Evolutionary conservation across 37 sponge, comb jelly and placozoan genomes (phyloP), one percentile per base, ranked within the genome.

Genomic region (Diacarnus erythraeanus): DNA sequence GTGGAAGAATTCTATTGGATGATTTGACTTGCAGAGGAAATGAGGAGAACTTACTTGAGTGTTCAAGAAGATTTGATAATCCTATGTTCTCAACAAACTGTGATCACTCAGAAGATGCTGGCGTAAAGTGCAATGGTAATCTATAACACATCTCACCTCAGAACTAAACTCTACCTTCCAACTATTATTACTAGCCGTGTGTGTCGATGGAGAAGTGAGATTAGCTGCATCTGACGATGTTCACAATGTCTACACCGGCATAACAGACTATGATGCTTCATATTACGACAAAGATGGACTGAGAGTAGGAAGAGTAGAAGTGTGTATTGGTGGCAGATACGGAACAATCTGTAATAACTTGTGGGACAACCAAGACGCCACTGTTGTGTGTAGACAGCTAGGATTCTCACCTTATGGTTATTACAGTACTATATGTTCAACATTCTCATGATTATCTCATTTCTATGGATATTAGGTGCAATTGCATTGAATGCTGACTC

Each of bases 401-500:
- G 70, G 77, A 33, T 83, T 83, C 42, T 83, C 84, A 36, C 60
- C 77, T 37, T 76, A 83, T 57, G 84, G 84, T 83, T 54, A 20
- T 54, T 54, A 17, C 17, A 54, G 56, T 17, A 20, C 60, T 27
- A 17, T 4, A n/a, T n/a, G n/a, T n/a, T n/a, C n/a, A n/a, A n/a
- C n/a, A n/a, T n/a, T n/a, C n/a, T n/a, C n/a, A n/a, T n/a, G n/a
- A n/a, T n/a, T n/a, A n/a, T n/a, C n/a, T n/a, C n/a, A n/a, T n/a
- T n/a, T n/a, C n/a, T n/a, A n/a, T n/a, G n/a, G n/a, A 35, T 25
- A 12, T 1, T 68, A 78, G 78, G 78, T 40, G 78, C 78, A 23
- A 78, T 78, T 66, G 18, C 1, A 66, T 47, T 78, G n/a, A 66
- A 9, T 66, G 78, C 67, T 38, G 78, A 66, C 42, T 29, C 57